A percentile compares a stretch with the other conserved stretches of the same genome.
Evolutionary conservation across 2,113 vertebrate species (phyloP).

Genomic region (Eretmochelys imbricata): DNA sequence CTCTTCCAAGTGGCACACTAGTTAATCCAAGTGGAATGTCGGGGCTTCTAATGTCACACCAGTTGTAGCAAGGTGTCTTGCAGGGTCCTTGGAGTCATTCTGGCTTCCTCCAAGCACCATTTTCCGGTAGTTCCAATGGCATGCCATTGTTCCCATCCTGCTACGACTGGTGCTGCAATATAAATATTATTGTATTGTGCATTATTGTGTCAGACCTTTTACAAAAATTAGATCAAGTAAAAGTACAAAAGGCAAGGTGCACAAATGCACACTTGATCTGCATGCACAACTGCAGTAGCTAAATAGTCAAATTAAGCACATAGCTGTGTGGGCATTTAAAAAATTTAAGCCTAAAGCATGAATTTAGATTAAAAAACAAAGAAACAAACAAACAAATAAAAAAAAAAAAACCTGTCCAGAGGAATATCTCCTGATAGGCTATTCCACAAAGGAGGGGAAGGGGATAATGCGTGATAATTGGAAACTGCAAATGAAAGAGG

Average conservation of each 20-base stretch:
- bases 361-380: not conserved
- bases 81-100: not conserved
- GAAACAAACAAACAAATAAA: too few species aligned
- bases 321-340: not conserved
- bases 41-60: rapidly evolving
- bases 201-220: not conserved
- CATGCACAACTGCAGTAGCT: rapidly evolving
- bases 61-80: not conserved
- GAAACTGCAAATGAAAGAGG: not conserved
- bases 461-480: not conserved
- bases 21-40: not conserved
- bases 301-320: rapidly evolving
- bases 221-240: not conserved
- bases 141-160: not conserved
- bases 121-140: not conserved
- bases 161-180: not conserved
- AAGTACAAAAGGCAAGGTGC: not conserved
- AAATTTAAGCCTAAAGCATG: not conserved
- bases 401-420: not conserved
- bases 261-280: rapidly evolving
- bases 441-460: not conserved
- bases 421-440: not conserved
- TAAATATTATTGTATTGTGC: not conserved
- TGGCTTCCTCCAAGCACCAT: not conserved
- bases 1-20: not conserved